Base-by-base conservation (phyloP, 2,113 vertebrate species). In the Dasyprocta punctata region DNA sequence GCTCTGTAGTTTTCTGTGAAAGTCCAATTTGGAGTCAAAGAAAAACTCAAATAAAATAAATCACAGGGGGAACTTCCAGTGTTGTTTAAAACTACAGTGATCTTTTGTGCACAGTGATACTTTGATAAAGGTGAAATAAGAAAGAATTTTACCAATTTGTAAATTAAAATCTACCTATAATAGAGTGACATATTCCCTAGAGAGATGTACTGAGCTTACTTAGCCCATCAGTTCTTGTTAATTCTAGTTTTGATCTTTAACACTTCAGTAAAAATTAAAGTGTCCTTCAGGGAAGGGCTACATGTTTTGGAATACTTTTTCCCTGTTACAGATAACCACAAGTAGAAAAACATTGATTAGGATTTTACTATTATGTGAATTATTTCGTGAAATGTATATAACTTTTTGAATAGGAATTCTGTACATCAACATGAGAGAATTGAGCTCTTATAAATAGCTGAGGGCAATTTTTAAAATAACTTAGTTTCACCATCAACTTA, bases 121-220 rank as follows among this genome's bases (percentile, higher is more conserved):
- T 96, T 81, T 97, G 95, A 97, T 69, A 96, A 98, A 63, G 41
- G 38, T 52, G 67, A 86, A 54, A 78, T 89, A 58, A 85, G n/a
- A 84, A 89, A 92, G 30, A 77, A 26, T 78, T 97, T 93, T 87
- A 65, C 44, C 10, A 94, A 77, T 13, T 87, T 28, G 10, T 75
- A 11, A 44, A 86, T 91, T 98, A 93, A 95, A 97, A 84, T 89
- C 44, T 71, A 33, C 44, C 89, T 67, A 91, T 30, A 93, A 94
- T 89, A 97, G 82, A 90, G 26, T 36, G 73, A 90, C 73, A 65
- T 92, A 89, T 88, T 96, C 85, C 91, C 28, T 60, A 56, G 63
- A 81, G 65, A 69, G 33, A 90, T 75, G 26, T 71, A 88, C 58
- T 96, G 49, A 96, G 90, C 38, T 90, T n/a, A n/a, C n/a, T n/a